Evolutionary conservation across 2,888 invertebrate species (phyloP).

Genomic region (Eupithecia pulchellata): DNA sequence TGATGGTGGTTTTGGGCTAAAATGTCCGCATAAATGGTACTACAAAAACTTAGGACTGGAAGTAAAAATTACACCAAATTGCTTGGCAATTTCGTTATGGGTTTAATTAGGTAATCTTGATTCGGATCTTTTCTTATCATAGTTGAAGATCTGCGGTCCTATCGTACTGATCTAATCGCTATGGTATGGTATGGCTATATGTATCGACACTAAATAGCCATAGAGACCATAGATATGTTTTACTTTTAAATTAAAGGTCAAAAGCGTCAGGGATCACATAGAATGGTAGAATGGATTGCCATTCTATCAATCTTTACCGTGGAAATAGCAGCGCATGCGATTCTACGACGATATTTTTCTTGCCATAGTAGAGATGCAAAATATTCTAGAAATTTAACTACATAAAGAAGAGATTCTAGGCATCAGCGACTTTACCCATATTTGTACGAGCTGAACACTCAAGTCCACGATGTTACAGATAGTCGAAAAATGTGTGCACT

Average conservation of each 20-base stretch:
- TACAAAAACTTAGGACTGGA: conserved; percentile 67
- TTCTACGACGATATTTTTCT: neutral
- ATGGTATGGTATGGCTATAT: neutral
- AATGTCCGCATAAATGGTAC: conserved; percentile 67
- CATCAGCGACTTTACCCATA: neutral
- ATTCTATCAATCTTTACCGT: neutral
- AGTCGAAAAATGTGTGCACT: conserved; percentile 26
- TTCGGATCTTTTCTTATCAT: neutral
- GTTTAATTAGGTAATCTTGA: conserved; percentile 16
- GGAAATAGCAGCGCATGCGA: neutral
- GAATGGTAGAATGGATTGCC: too few species aligned
- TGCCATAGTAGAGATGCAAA: neutral
- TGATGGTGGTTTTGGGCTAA: conserved; percentile 70
- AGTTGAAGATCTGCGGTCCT: neutral
- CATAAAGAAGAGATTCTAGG: neutral
- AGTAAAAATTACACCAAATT: conserved; percentile 53
- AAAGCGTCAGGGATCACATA: neutral
- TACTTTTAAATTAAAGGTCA: neutral
- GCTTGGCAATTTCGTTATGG: conserved; percentile 21
- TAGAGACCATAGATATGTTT: neutral
- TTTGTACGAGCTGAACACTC: conserved; percentile 2
- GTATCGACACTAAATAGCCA: neutral
- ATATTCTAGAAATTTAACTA: neutral
- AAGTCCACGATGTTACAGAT: conserved; percentile 22
- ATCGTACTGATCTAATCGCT: neutral